phyloP scores from a whole-genome alignment of 2,797 vertebrate genomes.

The Coranthus polyacanthus region DNA sequence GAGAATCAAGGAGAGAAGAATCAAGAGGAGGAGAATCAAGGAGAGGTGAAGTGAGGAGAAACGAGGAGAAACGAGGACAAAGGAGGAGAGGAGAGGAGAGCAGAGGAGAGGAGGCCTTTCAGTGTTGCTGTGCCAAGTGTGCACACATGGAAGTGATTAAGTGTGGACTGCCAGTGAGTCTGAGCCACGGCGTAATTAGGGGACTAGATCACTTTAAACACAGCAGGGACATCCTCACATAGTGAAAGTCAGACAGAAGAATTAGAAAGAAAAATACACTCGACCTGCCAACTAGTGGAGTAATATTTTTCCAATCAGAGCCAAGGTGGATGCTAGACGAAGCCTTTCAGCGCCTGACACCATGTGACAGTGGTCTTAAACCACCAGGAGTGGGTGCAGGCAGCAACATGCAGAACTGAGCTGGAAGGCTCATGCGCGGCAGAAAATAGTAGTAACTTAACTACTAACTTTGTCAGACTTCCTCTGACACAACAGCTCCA shows the following conservation, averaged over 20 bases:
- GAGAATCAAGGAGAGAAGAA: too few species aligned
- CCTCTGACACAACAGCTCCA: slow-evolving; percentile 37
- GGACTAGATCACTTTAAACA: slow-evolving; percentile 78
- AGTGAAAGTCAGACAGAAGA: slow-evolving; percentile 65
- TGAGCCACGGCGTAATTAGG: slow-evolving; percentile 71
- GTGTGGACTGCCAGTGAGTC: slow-evolving; percentile 72
- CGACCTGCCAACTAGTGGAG: background rate
- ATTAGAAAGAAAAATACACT: slow-evolving; percentile 28
- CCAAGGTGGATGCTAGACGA: slow-evolving; percentile 29
- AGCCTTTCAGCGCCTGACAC: slow-evolving; percentile 21
- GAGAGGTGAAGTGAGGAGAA: too few species aligned
- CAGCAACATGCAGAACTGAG: slow-evolving; percentile 48
- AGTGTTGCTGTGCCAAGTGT: slow-evolving; percentile 52
- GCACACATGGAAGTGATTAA: slow-evolving; percentile 80
- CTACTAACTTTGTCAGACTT: slow-evolving; percentile 27
- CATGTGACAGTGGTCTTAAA: slow-evolving; percentile 45
- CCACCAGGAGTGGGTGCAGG: slow-evolving; percentile 30
- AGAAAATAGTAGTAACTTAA: slow-evolving; percentile 17
- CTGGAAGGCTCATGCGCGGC: slow-evolving; percentile 21
- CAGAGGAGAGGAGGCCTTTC: slow-evolving; percentile 39
- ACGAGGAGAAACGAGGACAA: too few species aligned
- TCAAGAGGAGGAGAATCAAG: too few species aligned
- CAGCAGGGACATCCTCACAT: slow-evolving; percentile 75
- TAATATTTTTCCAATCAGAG: slow-evolving; percentile 19
- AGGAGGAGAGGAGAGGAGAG: slow-evolving; percentile 1